Conservation (phyloP, 1,140 invertebrate genomes). For the Drosophila lacertosa region DNA sequence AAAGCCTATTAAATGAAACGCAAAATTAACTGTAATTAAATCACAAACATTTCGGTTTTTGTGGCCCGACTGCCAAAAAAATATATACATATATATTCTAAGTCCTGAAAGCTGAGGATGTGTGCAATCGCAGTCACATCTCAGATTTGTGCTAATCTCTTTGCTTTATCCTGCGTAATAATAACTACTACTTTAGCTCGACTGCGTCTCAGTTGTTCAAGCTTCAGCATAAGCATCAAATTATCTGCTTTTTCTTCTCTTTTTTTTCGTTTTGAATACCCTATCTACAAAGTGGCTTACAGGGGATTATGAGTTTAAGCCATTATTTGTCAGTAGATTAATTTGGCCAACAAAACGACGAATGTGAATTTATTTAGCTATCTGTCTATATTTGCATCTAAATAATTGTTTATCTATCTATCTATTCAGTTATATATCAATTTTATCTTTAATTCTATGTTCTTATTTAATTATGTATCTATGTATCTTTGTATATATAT, state of each 20-base stretch:
- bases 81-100: too few species aligned
- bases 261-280: too few species aligned
- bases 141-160: slow-evolving; percentile 68
- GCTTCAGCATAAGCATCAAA: slow-evolving; percentile 30
- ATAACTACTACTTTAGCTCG: slow-evolving; percentile 62
- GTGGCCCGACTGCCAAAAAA: not conserved
- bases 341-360: too few species aligned
- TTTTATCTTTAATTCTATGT: too few species aligned
- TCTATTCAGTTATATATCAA: too few species aligned
- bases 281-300: not conserved
- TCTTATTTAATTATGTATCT: too few species aligned
- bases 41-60: slow-evolving; percentile 17
- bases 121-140: slow-evolving; percentile 27
- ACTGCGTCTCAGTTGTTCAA: slow-evolving; percentile 17
- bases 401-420: too few species aligned
- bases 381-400: too few species aligned
- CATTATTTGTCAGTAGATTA: not conserved
- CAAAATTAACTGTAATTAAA: slow-evolving; percentile 34
- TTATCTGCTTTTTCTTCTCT: slow-evolving; percentile 39
- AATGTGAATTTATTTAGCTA: too few species aligned
- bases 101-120: not conserved
- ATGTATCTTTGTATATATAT: too few species aligned
- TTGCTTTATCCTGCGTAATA: slow-evolving; percentile 71
- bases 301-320: not conserved
- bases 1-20: slow-evolving; percentile 27